Conservation (phyloP, 2,888 invertebrate genomes). For the Drosophila limbata region DNA sequence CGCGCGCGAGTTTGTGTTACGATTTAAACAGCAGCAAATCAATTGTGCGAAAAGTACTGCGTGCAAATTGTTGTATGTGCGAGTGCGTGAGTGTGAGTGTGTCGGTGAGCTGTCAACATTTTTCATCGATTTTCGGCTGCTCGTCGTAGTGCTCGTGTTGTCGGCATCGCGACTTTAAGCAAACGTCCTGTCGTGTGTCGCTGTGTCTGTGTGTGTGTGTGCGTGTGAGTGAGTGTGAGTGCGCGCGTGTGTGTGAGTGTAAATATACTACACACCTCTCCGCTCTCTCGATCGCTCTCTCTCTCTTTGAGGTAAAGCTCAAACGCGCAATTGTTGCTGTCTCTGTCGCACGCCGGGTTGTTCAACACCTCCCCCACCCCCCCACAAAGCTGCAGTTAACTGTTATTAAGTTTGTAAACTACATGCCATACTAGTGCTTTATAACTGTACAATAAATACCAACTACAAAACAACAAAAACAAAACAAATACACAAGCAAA, state of each 20-base stretch:
- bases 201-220: conserved; percentile 21
- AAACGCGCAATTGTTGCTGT: conserved; percentile 25
- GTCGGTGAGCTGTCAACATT: conserved; percentile 61
- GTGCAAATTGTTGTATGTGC: conserved; percentile 26
- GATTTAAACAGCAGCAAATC: conserved; percentile 14
- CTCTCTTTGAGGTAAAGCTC: conserved; percentile 10
- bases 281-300: neutral
- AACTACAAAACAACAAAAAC: conserved; percentile 26
- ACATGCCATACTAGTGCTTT: conserved; percentile 78
- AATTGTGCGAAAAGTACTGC: conserved; percentile 22
- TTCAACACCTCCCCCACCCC: conserved; percentile 15
- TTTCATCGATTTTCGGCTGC: conserved; percentile 65
- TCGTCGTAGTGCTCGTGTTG: conserved; percentile 38
- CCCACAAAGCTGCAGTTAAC: conserved; percentile 39
- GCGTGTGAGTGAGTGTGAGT: conserved; percentile 19
- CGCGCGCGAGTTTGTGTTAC: conserved; percentile 46
- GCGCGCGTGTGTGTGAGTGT: conserved; percentile 53
- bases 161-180: conserved; percentile 39
- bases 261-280: conserved; percentile 47
- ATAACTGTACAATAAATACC: conserved; percentile 76
- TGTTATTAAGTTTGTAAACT: conserved; percentile 65
- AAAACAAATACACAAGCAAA: conserved; percentile 13
- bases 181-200: conserved; percentile 24
- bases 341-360: conserved; percentile 63
- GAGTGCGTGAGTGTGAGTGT: conserved; percentile 12